Conservation (phyloP, 2,797 vertebrate species). For the Intellagama lesueurii region DNA sequence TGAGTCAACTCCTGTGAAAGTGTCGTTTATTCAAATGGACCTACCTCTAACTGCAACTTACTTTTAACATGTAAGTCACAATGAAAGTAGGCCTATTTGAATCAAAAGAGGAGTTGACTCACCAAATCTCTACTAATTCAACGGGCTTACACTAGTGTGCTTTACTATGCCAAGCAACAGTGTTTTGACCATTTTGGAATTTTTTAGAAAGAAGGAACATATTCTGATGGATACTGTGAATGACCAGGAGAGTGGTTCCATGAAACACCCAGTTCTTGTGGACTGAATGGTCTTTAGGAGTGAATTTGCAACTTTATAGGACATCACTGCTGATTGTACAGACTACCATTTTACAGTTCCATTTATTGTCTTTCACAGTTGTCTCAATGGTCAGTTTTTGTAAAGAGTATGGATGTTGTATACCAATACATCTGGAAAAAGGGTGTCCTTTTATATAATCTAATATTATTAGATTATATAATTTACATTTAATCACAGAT, state of each 20-base stretch:
- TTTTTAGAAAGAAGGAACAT: no score
- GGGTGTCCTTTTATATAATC: no score
- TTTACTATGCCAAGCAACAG: no score
- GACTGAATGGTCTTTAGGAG: background rate
- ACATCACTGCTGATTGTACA: background rate
- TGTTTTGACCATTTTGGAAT: background rate
- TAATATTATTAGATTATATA: background rate
- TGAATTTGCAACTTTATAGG: background rate
- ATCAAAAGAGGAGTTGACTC: no score
- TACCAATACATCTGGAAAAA: background rate
- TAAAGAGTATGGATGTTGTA: background rate
- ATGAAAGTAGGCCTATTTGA: no score
- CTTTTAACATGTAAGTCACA: no score
- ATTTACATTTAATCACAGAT: background rate
- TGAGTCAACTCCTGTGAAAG: no score
- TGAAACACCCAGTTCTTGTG: background rate
- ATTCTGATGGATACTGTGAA: background rate
- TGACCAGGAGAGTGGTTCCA: background rate
- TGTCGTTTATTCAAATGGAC: no score
- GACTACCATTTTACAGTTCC: background rate
- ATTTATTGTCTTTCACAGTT: background rate
- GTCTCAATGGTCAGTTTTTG: background rate
- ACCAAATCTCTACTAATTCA: no score
- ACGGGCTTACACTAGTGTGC: no score
- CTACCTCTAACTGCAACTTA: no score